Conservation (phyloP, 1,140 invertebrate species). For the Phymastichus coffea region DNA sequence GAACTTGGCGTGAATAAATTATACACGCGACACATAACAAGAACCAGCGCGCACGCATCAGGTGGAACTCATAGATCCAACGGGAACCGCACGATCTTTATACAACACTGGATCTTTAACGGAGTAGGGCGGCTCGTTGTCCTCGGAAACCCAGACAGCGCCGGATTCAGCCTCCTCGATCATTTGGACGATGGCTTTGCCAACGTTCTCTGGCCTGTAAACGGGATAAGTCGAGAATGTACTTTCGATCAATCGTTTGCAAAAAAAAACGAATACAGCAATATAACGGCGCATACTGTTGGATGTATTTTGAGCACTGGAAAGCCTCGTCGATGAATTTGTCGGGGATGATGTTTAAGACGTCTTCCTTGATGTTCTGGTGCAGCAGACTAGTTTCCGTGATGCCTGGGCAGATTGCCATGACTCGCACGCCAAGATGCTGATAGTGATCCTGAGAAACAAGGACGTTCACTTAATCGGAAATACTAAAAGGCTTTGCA, state of each 20-base stretch:
- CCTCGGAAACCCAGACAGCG: constrained; percentile 51
- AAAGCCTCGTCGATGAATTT: constrained; percentile 8
- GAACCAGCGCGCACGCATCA: too few species aligned
- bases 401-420: constrained; percentile 57
- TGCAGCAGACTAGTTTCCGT: constrained; percentile 44
- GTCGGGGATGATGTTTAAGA: constrained; percentile 10
- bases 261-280: too few species aligned
- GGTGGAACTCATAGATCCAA: too few species aligned
- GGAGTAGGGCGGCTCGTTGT: constrained; percentile 47
- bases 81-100: constrained; percentile 8
- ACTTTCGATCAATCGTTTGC: too few species aligned
- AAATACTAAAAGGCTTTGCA: too few species aligned
- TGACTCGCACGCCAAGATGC: constrained; percentile 42
- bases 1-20: too few species aligned
- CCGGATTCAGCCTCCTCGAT: constrained; percentile 49
- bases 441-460: constrained; percentile 14
- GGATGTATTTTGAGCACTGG: constrained; percentile 23
- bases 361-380: constrained; percentile 18
- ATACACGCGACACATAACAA: too few species aligned
- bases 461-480: too few species aligned
- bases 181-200: constrained; percentile 41
- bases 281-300: constrained; percentile 3
- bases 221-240: too few species aligned
- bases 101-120: constrained; percentile 39
- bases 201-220: constrained; percentile 23